Base-by-base conservation (phyloP, 2,113 vertebrate species). In the Oplegnathus fasciatus region DNA sequence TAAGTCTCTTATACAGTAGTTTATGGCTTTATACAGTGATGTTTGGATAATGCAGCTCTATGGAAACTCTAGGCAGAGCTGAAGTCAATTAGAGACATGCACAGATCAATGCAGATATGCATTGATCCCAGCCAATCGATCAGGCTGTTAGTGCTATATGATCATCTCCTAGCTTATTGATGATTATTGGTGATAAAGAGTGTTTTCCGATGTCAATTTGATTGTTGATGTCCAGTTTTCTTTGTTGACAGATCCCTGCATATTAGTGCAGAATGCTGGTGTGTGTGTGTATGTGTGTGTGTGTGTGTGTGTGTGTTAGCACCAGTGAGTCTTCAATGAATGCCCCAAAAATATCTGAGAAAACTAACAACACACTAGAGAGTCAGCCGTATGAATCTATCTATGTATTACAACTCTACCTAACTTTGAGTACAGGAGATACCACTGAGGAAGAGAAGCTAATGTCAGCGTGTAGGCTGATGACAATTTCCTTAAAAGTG, bases 251-350 rank as follows among this genome's bases (percentile, higher is more conserved):
- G 20, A 52, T 52, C 50, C 72, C 82, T 78, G 69, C 6, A 61
- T 61, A 76, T 78, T 13, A 68, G 69, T 74, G 54, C 71, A 64
- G 50, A 32, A 54, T 8, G 61, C 72, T 85, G 77, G 48, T 65
- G 78, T 80, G 60, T 66, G 55, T 69, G 66, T 79, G 28, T 58
- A 22, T 58, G n/a, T 48, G 64, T 58, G 34, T 24, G 55, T n/a
- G 54, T 40, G 20, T 79, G 74, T 54, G 34, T 58, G n/a, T 75
- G 72, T 48, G 10, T 74, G 52, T 68, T 66, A 82, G 79, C 74
- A 86, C 74, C 68, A 22, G 44, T 82, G 67, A 77, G 73, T 83
- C 55, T 75, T 75, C 30, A 37, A 28, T 42, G 30, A 65, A 57
- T 55, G 44, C 80, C 0, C 75, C 75, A 72, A 60, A 37, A n/a